Conservation (phyloP, 2,888 invertebrate genomes). For the Coronaproctus castanopsis region DNA sequence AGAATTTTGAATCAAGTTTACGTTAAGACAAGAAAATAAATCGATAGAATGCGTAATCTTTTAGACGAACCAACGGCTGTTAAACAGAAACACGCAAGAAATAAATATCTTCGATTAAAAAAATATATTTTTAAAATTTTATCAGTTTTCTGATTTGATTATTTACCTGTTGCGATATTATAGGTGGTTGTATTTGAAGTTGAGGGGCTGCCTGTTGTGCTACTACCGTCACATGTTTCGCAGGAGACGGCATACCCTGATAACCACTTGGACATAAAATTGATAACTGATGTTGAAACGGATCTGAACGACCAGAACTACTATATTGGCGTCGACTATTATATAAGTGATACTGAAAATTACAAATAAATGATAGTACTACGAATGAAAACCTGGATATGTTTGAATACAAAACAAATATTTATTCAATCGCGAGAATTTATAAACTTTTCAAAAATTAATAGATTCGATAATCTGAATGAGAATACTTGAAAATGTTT, state of each 20-base stretch:
- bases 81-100: no score
- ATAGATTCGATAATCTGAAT: no score
- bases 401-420: no score
- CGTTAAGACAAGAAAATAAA: no score
- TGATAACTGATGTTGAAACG: slow-evolving; percentile 73
- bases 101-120: background rate
- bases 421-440: no score
- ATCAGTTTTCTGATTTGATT: background rate
- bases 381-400: no score
- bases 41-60: no score
- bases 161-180: slow-evolving; percentile 48
- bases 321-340: slow-evolving; percentile 50
- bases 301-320: slow-evolving; percentile 39
- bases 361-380: no score
- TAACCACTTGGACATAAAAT: slow-evolving; percentile 78
- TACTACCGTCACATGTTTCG: slow-evolving; percentile 46
- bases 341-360: slow-evolving; percentile 56
- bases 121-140: background rate
- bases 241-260: slow-evolving; percentile 52
- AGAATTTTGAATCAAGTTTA: background rate
- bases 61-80: no score
- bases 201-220: slow-evolving; percentile 37
- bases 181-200: slow-evolving; percentile 58
- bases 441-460: no score
- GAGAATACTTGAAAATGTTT: no score